Conservation (phyloP, 2,113 vertebrate species). For the Antechinus flavipes region DNA sequence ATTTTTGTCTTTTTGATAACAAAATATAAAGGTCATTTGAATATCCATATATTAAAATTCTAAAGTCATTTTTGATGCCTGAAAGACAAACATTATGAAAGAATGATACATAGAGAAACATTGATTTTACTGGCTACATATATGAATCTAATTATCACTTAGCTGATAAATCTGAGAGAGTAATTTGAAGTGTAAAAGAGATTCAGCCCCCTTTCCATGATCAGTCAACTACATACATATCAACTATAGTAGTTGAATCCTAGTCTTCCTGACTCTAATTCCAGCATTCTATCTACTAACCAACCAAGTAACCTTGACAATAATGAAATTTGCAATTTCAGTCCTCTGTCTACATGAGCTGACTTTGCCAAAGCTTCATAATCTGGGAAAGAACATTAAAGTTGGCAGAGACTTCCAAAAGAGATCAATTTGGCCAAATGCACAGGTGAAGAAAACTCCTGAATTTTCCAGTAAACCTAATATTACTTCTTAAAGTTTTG, state of each 20-base stretch:
- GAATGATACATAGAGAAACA: not conserved
- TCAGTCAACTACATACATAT: not conserved
- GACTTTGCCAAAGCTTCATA: not conserved
- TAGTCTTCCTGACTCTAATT: not conserved
- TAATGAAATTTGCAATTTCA: not conserved
- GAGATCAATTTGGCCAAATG: constrained; percentile 10
- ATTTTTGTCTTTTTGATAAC: not conserved
- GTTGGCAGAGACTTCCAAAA: not conserved
- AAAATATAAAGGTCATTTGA: not conserved
- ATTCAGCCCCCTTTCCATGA: not conserved
- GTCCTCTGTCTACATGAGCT: not conserved
- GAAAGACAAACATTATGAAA: not conserved
- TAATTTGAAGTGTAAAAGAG: not conserved
- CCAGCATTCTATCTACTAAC: not conserved
- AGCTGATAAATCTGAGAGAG: not conserved
- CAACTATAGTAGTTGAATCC: not conserved
- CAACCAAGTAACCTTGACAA: not conserved
- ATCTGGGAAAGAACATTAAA: not conserved
- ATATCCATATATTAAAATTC: not conserved
- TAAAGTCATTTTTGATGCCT: not conserved
- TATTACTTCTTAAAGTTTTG: not conserved
- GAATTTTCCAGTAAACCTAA: not conserved
- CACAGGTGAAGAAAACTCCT: not conserved
- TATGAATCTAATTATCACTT: not conserved
- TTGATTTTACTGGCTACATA: not conserved